Evolutionary conservation across 2,888 invertebrate species (phyloP).

Genomic region (Spisula subtruncata): DNA sequence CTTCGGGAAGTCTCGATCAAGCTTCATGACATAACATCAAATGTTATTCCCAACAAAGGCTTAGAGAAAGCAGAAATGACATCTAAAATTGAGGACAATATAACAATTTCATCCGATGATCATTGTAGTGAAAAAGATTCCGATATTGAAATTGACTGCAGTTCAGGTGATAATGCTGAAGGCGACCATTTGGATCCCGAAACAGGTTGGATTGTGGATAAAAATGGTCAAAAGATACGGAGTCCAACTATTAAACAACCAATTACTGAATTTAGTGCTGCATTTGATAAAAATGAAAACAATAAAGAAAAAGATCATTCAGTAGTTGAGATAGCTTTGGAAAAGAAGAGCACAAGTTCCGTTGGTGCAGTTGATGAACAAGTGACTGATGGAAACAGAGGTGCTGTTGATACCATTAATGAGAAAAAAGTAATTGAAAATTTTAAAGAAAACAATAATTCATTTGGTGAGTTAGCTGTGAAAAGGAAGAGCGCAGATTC

Average conservation of each 20-base stretch:
- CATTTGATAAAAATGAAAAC: not conserved
- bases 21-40: not conserved
- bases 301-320: constrained; percentile 25
- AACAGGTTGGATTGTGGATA: constrained; percentile 48
- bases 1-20: constrained; percentile 23
- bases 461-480: not conserved
- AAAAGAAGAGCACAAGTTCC: not conserved
- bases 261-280: not conserved
- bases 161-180: constrained; percentile 20
- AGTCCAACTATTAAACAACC: constrained; percentile 33
- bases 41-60: not conserved
- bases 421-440: not conserved
- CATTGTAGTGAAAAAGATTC: not conserved
- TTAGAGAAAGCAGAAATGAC: not conserved
- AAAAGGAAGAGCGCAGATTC: not conserved
- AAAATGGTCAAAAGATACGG: constrained; percentile 34
- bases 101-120: not conserved
- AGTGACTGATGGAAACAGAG: not conserved
- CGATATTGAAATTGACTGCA: not conserved
- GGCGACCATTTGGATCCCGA: constrained; percentile 37
- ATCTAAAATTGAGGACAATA: not conserved
- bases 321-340: not conserved
- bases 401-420: no score
- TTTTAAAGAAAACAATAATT: not conserved
- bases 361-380: constrained; percentile 10